These are phyloP conservation scores for Suricata suricatta DNA, from an alignment of 2,113 vertebrate genomes.

Conservation along the genomic window DNA sequence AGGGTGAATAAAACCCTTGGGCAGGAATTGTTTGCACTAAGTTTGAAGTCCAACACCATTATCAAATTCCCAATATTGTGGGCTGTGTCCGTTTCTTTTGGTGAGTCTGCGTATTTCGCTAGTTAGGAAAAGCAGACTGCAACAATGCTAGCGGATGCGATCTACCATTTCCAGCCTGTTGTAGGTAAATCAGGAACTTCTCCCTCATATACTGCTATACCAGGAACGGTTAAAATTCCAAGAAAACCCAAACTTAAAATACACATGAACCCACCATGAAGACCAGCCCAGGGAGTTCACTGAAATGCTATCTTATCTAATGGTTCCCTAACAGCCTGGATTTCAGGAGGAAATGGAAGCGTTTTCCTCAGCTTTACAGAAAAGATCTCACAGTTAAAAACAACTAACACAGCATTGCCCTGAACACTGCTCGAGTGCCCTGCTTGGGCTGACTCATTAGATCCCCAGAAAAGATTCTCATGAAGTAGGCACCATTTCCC, in stretches of 20 bases:
- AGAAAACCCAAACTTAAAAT: neutral
- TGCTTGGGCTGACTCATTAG: neutral
- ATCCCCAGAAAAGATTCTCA: neutral
- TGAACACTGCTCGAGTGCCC: neutral
- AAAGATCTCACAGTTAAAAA: neutral
- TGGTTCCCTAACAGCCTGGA: neutral
- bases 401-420: neutral
- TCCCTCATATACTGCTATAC: neutral
- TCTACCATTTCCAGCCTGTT: neutral
- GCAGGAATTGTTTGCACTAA: neutral
- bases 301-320: neutral
- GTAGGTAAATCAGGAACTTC: conserved; percentile 9
- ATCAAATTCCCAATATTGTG: neutral
- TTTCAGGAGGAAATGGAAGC: neutral
- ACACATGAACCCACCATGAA: neutral
- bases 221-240: neutral
- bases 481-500: neutral
- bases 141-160: neutral
- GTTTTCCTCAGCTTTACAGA: neutral
- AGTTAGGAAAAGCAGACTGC: neutral
- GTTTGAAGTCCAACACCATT: neutral
- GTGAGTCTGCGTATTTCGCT: neutral
- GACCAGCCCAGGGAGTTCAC: neutral
- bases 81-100: neutral
- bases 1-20: neutral